These are phyloP conservation scores for Ceratoteleas bidentatus DNA, from an alignment of 1,140 invertebrate genomes.

Conservation along the genomic window DNA sequence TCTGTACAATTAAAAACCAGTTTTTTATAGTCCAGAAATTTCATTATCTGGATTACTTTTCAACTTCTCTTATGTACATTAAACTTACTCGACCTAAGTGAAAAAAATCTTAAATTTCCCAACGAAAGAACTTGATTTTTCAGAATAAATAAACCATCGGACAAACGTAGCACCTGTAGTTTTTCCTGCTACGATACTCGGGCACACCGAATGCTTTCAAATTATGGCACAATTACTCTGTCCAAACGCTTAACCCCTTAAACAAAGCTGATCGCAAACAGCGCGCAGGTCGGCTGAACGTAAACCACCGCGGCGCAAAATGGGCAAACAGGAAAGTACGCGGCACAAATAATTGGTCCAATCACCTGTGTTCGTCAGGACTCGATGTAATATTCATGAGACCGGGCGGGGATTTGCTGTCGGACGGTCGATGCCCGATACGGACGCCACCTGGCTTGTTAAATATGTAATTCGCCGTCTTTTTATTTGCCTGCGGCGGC, in stretches of 20 bases:
- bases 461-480: slow-evolving; percentile 66
- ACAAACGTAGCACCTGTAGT: not conserved
- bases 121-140: too few species aligned
- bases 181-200: not conserved
- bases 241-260: slow-evolving; percentile 1
- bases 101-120: too few species aligned
- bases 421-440: slow-evolving; percentile 57
- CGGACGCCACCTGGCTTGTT: slow-evolving; percentile 63
- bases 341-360: slow-evolving; percentile 41
- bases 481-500: slow-evolving; percentile 16
- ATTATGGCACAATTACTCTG: not conserved
- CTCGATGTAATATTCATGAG: slow-evolving; percentile 69
- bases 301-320: slow-evolving; percentile 11
- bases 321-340: slow-evolving; percentile 28
- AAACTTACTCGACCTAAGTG: too few species aligned
- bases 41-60: too few species aligned
- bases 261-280: slow-evolving; percentile 10
- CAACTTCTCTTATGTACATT: too few species aligned
- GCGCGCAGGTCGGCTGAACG: slow-evolving; percentile 9
- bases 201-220: not conserved
- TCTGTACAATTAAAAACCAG: too few species aligned
- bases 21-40: too few species aligned
- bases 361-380: slow-evolving; percentile 59
- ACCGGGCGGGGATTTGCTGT: slow-evolving; percentile 17
- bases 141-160: not conserved